Conservation (phyloP, 2,888 invertebrate genomes). For the Podotricha telesiphe region DNA sequence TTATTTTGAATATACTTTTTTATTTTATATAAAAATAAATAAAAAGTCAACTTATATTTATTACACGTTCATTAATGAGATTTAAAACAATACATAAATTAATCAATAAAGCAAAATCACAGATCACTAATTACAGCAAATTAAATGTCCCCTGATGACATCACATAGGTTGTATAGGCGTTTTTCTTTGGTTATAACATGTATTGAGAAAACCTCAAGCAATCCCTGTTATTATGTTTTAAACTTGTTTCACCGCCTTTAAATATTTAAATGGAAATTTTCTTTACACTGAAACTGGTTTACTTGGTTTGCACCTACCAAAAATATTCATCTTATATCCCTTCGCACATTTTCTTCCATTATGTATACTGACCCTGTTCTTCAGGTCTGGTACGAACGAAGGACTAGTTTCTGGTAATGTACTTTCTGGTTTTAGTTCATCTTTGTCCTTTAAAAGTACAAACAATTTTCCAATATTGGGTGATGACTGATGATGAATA, state of each 20-base stretch:
- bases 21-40: no score
- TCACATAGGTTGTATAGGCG: no score
- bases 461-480: constrained; percentile 11
- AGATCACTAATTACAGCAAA: no score
- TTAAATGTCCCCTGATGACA: no score
- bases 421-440: background rate
- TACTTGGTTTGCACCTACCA: constrained; percentile 11
- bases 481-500: background rate
- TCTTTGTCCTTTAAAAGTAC: background rate
- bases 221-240: no score
- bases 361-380: background rate
- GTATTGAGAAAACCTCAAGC: no score
- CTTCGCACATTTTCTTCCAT: constrained; percentile 22
- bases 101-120: no score
- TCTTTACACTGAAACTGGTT: background rate
- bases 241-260: background rate
- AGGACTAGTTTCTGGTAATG: background rate
- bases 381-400: background rate
- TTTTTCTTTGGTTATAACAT: no score
- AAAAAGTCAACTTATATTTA: no score
- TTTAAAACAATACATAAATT: no score
- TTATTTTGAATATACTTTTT: no score
- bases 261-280: background rate
- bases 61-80: no score
- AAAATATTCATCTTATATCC: constrained; percentile 21